Percentiles rank a stretch among this genome's conserved stretches.
Evolutionary conservation across 2,113 vertebrate genomes (phyloP).

Genomic region (Coreoperca whiteheadi): DNA sequence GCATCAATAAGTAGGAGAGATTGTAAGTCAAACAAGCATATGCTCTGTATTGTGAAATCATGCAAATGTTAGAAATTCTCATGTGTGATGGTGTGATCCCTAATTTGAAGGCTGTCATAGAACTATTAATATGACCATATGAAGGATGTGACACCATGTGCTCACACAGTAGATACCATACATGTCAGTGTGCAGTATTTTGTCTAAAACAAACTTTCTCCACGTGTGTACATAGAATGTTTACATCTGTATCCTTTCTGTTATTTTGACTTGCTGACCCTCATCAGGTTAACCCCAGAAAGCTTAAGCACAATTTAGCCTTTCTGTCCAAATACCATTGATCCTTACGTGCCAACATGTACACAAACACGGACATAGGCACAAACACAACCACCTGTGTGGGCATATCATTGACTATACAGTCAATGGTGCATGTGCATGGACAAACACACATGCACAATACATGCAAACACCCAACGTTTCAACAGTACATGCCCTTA

Average conservation of each 20-base stretch:
- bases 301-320: background rate
- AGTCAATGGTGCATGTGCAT: too few species aligned
- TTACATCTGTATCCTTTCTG: background rate
- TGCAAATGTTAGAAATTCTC: background rate
- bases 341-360: background rate
- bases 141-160: constrained; percentile 5
- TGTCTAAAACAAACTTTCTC: background rate
- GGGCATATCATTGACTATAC: background rate
- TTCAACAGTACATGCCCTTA: too few species aligned
- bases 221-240: background rate
- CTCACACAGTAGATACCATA: background rate
- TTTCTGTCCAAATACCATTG: background rate
- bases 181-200: constrained; percentile 3
- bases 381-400: background rate
- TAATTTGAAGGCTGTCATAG: background rate
- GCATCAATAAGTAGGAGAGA: constrained; percentile 1
- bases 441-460: background rate
- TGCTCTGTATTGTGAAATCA: constrained; percentile 1
- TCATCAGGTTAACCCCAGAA: background rate
- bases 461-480: background rate
- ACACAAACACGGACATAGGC: background rate
- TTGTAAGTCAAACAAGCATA: background rate
- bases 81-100: background rate
- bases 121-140: background rate
- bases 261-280: background rate